These are phyloP conservation scores for Linurgus olivaceus DNA, from an alignment of 2,797 vertebrate species.

Conservation along the genomic window DNA sequence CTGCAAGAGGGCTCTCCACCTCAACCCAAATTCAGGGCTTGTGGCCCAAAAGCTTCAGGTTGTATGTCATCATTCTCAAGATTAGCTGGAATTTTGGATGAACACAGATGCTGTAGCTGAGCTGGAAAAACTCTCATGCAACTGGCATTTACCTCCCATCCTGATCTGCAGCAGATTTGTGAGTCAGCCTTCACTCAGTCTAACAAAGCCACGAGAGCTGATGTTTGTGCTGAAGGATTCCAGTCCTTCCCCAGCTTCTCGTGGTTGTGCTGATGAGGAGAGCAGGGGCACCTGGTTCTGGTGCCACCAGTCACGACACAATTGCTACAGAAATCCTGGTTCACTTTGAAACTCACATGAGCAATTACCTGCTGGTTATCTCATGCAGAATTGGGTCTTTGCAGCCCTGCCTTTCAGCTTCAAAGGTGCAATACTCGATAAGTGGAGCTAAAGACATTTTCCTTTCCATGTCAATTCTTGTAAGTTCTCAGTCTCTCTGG, in stretches of 20 bases:
- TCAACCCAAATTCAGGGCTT: not conserved
- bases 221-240: not conserved
- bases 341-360: not conserved
- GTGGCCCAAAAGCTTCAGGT: not conserved
- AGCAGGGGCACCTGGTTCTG: not conserved
- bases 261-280: not conserved
- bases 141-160: not conserved
- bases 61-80: not conserved
- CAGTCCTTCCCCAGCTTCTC: not conserved
- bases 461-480: not conserved
- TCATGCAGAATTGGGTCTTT: not conserved
- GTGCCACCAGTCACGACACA: fast-evolving
- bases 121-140: not conserved
- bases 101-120: fast-evolving
- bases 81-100: not conserved
- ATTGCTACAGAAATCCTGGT: not conserved
- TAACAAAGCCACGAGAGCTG: not conserved
- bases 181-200: not conserved
- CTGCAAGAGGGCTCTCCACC: not conserved
- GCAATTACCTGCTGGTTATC: not conserved
- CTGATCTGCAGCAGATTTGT: not conserved
- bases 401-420: not conserved
- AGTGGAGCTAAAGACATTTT: not conserved
- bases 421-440: not conserved
- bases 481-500: not conserved